A percentile compares a stretch with the other conserved stretches of the same genome.
These are phyloP conservation scores for Psettodes erumei DNA, from an alignment of 2,113 vertebrate genomes.

Conservation along the genomic window DNA sequence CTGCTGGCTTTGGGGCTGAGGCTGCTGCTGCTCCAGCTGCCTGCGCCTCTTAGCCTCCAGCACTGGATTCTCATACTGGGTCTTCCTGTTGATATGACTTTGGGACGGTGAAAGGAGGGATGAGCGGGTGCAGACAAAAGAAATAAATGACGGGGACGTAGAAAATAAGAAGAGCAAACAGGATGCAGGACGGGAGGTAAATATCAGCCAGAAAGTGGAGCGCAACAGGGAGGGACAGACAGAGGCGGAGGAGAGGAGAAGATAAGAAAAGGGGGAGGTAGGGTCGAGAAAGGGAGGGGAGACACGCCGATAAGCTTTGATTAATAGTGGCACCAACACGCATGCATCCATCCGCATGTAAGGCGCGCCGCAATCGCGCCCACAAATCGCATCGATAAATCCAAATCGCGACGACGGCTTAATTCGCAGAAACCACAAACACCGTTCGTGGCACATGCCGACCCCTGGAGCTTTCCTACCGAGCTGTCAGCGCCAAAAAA, in stretches of 20 bases:
- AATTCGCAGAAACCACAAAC: conserved; percentile 19
- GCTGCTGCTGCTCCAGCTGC: conserved; percentile 89
- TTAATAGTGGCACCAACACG: conserved; percentile 37
- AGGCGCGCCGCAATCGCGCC: background rate
- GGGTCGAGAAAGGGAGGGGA: conserved; percentile 39
- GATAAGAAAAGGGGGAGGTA: conserved; percentile 29
- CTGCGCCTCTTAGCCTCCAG: conserved; percentile 97
- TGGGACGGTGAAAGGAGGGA: conserved; percentile 32
- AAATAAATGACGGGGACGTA: background rate
- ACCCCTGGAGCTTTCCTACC: background rate
- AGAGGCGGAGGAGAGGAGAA: conserved; percentile 44
- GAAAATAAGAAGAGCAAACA: conserved; percentile 14
- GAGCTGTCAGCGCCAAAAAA: conserved; percentile 1
- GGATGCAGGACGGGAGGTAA: conserved; percentile 6
- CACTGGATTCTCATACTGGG: conserved; percentile 98
- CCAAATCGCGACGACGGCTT: conserved; percentile 16
- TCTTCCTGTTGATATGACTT: conserved; percentile 99
- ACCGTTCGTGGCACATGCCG: background rate
- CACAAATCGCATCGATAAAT: conserved; percentile 31
- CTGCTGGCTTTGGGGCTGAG: conserved; percentile 85
- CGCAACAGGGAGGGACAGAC: background rate
- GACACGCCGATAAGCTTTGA: conserved; percentile 65
- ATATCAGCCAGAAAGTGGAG: conserved; percentile 32
- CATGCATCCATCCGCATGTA: background rate
- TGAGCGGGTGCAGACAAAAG: conserved; percentile 1